phyloP scores from a whole-genome alignment of 1,140 invertebrate species.

The Caenorhabditis latens region DNA sequence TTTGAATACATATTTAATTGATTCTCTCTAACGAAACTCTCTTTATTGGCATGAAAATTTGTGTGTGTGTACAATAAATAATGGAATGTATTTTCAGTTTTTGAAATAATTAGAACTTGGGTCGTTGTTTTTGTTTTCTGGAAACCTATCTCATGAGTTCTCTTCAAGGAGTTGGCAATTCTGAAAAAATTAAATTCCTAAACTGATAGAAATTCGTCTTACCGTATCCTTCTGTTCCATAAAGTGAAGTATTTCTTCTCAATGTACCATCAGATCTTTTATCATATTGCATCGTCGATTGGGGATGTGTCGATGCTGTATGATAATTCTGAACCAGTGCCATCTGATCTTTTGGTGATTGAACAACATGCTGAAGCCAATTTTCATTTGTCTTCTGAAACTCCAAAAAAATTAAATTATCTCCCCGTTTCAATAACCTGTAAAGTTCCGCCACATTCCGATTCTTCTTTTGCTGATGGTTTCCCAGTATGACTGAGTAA shows the following conservation, averaged over 20 bases:
- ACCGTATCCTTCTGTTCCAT: slow-evolving; percentile 37
- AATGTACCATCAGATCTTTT: slow-evolving; percentile 15
- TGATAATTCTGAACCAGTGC: slow-evolving; percentile 37
- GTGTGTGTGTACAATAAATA: slow-evolving; percentile 50
- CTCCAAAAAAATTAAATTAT: too few species aligned
- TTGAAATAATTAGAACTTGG: neutral
- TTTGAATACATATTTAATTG: slow-evolving; percentile 14
- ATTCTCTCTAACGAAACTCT: slow-evolving; percentile 23
- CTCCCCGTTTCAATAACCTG: neutral
- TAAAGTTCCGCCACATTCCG: slow-evolving; percentile 7
- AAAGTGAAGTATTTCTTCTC: slow-evolving; percentile 49
- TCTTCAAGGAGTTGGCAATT: slow-evolving; percentile 28
- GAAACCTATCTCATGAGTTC: neutral
- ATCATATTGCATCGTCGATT: slow-evolving; percentile 41
- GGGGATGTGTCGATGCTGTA: slow-evolving; percentile 29
- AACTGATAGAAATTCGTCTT: neutral
- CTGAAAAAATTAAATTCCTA: neutral
- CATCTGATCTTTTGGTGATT: slow-evolving; percentile 34
- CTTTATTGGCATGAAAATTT: slow-evolving; percentile 23
- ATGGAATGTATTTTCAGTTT: slow-evolving; percentile 28
- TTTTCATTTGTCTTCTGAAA: slow-evolving; percentile 40
- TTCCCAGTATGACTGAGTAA: slow-evolving; percentile 37
- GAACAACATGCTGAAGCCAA: slow-evolving; percentile 31
- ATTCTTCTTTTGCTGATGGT: slow-evolving; percentile 25
- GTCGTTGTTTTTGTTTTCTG: neutral